phyloP scores from a whole-genome alignment of 2,797 vertebrate genomes.

The Chloroceryle amazona region DNA sequence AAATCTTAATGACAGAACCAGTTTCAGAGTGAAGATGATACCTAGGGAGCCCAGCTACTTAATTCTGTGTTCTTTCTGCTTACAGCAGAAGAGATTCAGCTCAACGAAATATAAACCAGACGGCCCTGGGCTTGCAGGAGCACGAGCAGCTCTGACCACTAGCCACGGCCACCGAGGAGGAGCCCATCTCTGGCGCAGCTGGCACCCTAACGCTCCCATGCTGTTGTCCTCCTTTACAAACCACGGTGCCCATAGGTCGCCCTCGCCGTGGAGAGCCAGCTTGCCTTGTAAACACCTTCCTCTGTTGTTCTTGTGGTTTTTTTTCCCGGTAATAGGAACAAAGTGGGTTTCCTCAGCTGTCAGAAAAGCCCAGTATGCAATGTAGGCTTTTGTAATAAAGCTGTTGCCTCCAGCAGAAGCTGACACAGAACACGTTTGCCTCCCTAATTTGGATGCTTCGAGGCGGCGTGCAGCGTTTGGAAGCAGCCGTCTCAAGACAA shows the following conservation, averaged over 20 bases:
- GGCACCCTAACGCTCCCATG: accelerated
- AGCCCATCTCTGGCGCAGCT: neutral
- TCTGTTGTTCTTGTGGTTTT: neutral
- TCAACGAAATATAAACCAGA: neutral
- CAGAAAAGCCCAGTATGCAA: neutral
- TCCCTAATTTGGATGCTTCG: neutral
- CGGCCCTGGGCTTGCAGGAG: neutral
- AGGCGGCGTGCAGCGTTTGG: neutral
- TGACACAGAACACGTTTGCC: neutral
- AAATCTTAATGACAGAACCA: neutral
- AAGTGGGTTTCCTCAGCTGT: neutral
- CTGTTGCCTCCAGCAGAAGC: neutral
- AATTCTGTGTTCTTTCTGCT: neutral
- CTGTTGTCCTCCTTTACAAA: neutral
- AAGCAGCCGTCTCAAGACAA: neutral
- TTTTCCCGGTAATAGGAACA: neutral
- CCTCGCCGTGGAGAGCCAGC: neutral
- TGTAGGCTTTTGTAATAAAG: neutral
- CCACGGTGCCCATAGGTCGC: accelerated
- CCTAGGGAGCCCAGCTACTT: neutral
- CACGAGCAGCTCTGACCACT: neutral
- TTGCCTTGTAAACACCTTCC: neutral
- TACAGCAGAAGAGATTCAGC: neutral
- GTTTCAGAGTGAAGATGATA: neutral
- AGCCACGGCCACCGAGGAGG: neutral